These are phyloP conservation scores for Mobula hypostoma DNA, from an alignment of 2,113 vertebrate species.

Conservation along the genomic window DNA sequence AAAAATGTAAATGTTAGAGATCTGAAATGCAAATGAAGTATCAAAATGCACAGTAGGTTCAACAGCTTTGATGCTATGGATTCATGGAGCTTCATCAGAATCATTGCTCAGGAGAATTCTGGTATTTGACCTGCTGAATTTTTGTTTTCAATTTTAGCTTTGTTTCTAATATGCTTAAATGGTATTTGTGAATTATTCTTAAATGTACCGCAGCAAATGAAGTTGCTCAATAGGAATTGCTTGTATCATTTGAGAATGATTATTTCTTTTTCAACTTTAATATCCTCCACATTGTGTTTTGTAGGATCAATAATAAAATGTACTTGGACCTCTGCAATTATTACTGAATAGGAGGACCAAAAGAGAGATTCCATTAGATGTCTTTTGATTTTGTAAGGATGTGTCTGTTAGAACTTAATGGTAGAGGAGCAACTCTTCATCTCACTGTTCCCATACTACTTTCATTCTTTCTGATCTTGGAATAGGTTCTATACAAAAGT, in stretches of 20 bases:
- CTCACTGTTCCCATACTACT: neutral
- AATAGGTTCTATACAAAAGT: neutral
- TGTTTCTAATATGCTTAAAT: too few species aligned
- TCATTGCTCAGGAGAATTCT: neutral
- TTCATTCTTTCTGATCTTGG: neutral
- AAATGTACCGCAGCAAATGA: neutral
- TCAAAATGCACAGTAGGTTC: too few species aligned
- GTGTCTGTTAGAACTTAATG: neutral
- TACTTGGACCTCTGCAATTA: neutral
- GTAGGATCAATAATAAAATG: neutral
- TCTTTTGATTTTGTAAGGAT: neutral
- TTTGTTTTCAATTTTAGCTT: neutral
- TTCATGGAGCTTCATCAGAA: neutral
- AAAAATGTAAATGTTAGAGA: neutral
- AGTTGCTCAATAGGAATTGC: neutral
- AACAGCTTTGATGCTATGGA: neutral
- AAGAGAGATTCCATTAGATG: neutral
- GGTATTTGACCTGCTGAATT: neutral
- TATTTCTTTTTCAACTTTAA: neutral
- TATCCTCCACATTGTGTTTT: neutral
- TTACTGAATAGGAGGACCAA: neutral
- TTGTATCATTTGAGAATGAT: neutral
- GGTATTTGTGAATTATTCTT: neutral
- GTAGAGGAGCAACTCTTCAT: neutral
- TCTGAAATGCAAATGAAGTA: neutral